These are phyloP conservation scores for Circaetus cinerascens DNA, from an alignment of 2,113 vertebrate species.

Conservation along the genomic window DNA sequence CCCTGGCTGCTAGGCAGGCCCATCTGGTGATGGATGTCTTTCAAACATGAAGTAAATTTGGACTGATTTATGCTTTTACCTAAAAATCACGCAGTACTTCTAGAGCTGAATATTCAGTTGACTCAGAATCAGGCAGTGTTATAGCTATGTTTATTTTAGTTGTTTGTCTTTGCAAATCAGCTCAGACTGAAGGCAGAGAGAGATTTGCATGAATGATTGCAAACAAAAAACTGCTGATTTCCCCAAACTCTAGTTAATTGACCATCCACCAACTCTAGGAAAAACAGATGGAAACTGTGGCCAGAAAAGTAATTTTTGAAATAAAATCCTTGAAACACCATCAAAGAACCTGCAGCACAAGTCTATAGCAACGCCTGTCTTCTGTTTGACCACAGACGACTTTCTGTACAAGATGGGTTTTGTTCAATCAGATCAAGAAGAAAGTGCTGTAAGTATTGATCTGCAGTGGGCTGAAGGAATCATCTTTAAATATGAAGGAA, in stretches of 20 bases:
- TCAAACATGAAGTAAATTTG: neutral
- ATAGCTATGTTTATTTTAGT: constrained; percentile 48
- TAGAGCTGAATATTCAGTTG: neutral
- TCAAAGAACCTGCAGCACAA: neutral
- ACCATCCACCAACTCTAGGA: neutral
- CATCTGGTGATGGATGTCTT: constrained; percentile 30
- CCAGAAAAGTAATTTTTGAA: neutral
- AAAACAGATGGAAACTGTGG: neutral
- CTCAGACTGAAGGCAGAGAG: constrained; percentile 31
- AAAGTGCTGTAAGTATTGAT: neutral
- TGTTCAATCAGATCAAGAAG: neutral
- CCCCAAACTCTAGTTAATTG: constrained; percentile 33
- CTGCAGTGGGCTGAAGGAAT: neutral
- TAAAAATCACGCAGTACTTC: neutral
- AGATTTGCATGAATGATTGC: constrained; percentile 46
- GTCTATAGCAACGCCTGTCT: neutral
- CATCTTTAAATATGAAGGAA: neutral
- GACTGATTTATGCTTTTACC: neutral
- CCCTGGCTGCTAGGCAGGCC: neutral
- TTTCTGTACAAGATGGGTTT: neutral
- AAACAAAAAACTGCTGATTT: constrained; percentile 52
- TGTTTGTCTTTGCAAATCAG: constrained; percentile 51
- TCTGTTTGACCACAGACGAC: neutral
- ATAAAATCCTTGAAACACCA: neutral
- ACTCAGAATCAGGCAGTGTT: neutral